These are phyloP conservation scores for Drosophila willistoni DNA, from an alignment of 1,140 invertebrate genomes.

Conservation along the genomic window DNA sequence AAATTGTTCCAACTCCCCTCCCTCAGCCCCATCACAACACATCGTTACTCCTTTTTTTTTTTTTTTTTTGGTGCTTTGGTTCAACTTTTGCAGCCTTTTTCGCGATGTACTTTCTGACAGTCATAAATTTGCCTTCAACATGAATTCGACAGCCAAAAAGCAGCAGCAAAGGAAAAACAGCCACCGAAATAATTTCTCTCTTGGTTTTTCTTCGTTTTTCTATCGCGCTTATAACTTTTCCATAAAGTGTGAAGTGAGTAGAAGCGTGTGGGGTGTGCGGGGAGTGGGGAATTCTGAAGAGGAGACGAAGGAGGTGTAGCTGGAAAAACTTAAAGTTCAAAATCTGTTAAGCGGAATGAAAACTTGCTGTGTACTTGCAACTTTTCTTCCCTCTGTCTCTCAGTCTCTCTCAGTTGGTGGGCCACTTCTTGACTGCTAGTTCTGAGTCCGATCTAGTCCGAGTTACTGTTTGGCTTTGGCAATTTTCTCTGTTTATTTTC, in stretches of 20 bases:
- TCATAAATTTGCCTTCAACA: constrained; percentile 71
- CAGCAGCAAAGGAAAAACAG: constrained; percentile 30
- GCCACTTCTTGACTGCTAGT: background rate
- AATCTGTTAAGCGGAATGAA: constrained; percentile 63
- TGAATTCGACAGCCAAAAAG: constrained; percentile 63
- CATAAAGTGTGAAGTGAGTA: constrained; percentile 11
- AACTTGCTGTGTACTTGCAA: constrained; percentile 40
- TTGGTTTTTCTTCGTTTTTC: constrained; percentile 13
- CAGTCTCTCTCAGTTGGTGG: background rate
- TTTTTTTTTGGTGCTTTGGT: background rate
- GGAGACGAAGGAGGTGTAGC: constrained; percentile 7
- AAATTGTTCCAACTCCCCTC: constrained; percentile 22
- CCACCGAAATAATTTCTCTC: constrained; percentile 27
- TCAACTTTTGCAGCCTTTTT: constrained; percentile 28
- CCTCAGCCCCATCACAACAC: background rate
- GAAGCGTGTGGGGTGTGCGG: background rate
- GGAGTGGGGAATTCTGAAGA: too few relatives aligned
- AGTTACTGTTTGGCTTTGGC: constrained; percentile 4
- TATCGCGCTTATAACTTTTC: constrained; percentile 40
- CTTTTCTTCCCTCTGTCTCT: constrained; percentile 6
- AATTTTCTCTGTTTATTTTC: constrained; percentile 9
- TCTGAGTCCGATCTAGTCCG: constrained; percentile 4
- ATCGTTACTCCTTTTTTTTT: background rate
- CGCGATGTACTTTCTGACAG: constrained; percentile 60
- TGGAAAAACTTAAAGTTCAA: constrained; percentile 45